Conservation (phyloP, 2,888 invertebrate genomes). For the Pheosia gnoma region DNA sequence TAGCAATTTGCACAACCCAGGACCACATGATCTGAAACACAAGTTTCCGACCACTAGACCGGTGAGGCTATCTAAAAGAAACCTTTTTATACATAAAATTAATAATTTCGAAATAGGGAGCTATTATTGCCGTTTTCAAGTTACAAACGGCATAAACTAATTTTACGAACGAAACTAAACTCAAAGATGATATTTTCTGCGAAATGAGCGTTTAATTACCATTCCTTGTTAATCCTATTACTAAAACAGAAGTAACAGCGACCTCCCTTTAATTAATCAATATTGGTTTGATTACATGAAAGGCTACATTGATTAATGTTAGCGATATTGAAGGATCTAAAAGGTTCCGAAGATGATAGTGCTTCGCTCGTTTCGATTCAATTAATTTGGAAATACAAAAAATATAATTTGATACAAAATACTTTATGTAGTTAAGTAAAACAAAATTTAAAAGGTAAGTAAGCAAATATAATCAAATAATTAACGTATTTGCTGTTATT, state of each 20-base stretch:
- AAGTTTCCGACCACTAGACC: no score
- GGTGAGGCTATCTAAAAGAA: no score
- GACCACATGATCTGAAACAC: no score
- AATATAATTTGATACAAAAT: not conserved
- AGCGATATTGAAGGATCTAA: slow-evolving; percentile 24
- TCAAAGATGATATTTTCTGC: not conserved
- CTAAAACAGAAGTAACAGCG: slow-evolving; percentile 3
- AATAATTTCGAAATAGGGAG: no score
- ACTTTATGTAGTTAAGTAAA: not conserved
- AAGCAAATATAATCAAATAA: no score
- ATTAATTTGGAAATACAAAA: slow-evolving; percentile 2
- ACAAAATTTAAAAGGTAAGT: no score
- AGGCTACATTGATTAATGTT: slow-evolving; percentile 34
- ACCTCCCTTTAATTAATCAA: slow-evolving; percentile 24
- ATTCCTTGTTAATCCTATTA: slow-evolving; percentile 9
- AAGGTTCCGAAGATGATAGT: slow-evolving; percentile 5
- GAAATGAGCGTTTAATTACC: not conserved
- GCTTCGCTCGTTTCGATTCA: not conserved
- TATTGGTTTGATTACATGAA: slow-evolving; percentile 18
- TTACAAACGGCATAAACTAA: not conserved
- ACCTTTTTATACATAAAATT: no score
- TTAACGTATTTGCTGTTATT: no score
- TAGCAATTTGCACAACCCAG: no score
- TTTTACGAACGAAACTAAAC: not conserved
- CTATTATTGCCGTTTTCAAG: no score